Evolutionary conservation across 2,888 invertebrate genomes (phyloP), one percentile per base, ranked within the genome.

Genomic region (Agonopterix arenella): DNA sequence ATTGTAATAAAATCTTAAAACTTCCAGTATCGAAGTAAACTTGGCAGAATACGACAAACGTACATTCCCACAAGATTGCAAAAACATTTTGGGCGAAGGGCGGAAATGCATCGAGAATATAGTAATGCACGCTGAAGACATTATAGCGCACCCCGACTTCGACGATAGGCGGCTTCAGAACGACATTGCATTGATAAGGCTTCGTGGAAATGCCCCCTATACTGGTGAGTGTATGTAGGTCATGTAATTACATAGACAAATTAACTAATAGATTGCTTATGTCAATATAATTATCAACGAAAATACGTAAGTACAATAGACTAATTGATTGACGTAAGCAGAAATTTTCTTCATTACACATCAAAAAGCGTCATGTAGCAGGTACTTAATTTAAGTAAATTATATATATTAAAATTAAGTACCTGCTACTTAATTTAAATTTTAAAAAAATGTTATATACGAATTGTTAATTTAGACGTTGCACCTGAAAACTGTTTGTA

Each of bases 21-120:
- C 11, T 73, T 74, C 16, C 73, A 89, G 88, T 11, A 57, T 85
- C 10, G 73, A 80, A 54, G 60, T 86, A 43, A 71, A 69, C 52
- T 56, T 88, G 53, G 77, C 88, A 0, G 88, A 89, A 58, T 86
- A 78, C 55, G 84, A 88, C 64, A 85, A 80, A 53, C 72, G 79
- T 10, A 80, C 88, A 0, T 88, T 82, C 61, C 88, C 88, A 0
- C 64, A 48, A 40, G 88, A 89, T 57, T 89, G 88, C 57, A 74
- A 76, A 54, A 55, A 47, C 8, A 63, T 66, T 2, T 52, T 70
- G 0, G 75, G 73, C 0, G 58, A 61, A 49, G 77, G 76, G 8
- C 60, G 66, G 37, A 66, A 73, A 45, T 89, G 89, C 60, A 63
- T 86, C 8, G 70, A 78, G 8, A 89, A 89, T 55, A 52, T 81